Evolutionary conservation across 1,140 invertebrate genomes (phyloP), one percentile per base, ranked within the genome.

Genomic region (Tenebrio molitor): DNA sequence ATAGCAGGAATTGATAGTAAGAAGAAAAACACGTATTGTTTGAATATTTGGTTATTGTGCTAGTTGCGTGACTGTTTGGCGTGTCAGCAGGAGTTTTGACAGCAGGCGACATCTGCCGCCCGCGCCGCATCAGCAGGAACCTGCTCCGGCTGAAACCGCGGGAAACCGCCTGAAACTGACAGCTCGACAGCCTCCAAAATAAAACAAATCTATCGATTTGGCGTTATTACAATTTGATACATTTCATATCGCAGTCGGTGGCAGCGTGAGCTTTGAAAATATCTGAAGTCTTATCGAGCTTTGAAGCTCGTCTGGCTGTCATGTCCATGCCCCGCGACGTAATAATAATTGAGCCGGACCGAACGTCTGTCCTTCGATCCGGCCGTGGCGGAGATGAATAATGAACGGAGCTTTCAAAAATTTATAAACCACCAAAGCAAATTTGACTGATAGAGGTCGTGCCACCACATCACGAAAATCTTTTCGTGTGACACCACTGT

Each of bases 381-480:
- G 23, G 29, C 50, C 1, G 50, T 15, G 16, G 23, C 19, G 5
- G 10, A 6, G 21, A 46, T 66, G 42, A 66, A 66, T 66, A 44
- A 66, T 41, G 17, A 66, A 66, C 8, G 14, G n/a, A n/a, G 5
- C 17, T 25, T 14, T 66, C 42, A 66, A 66, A 66, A 66, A 41
- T 66, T 42, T 42, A 66, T 66, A 46, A 66, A 34, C 19, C 17
- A 46, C n/a, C 36, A 21, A 65, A 66, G 19, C 34, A 66, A 44
- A 66, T 66, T 66, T 66, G 63, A 41, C 39, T 42, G 15, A 39
- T 42, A 65, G 34, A 36, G 63, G 34, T 39, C 63, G 64, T 58
- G 50, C 50, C 23, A 50, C n/a, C 50, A 58, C 23, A 58, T 58
- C 50, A 53, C 46, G 46, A 14, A 58, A 58, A 58, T 58, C 50